These are phyloP conservation scores for Tiliacea aurago DNA, from an alignment of 2,888 invertebrate species.

Conservation along the genomic window DNA sequence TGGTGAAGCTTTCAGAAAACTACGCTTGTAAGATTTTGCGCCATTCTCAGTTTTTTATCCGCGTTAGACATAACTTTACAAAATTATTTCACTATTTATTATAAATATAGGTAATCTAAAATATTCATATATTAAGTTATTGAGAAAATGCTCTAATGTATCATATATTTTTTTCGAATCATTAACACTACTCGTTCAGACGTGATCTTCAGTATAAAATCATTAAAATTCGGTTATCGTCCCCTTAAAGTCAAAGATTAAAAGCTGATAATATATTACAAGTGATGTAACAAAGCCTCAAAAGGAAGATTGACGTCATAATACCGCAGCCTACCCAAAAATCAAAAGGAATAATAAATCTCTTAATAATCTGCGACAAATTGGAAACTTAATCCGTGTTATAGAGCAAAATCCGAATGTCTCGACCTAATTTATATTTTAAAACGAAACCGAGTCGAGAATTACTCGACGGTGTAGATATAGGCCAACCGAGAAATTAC, in stretches of 20 bases:
- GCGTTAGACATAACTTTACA: no score
- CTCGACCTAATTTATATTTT: conserved; percentile 67
- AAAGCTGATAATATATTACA: conserved; percentile 16
- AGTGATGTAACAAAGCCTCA: conserved; percentile 32
- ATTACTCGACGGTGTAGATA: conserved; percentile 72
- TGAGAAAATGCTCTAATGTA: no score
- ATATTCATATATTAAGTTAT: no score
- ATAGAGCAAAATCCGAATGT: conserved; percentile 59
- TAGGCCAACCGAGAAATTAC: conserved; percentile 79
- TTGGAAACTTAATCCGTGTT: conserved; percentile 66
- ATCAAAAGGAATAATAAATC: conserved; percentile 63
- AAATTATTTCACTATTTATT: no score
- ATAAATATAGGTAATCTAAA: no score
- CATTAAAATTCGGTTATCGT: no score
- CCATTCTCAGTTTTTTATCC: no score
- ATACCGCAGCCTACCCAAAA: conserved; percentile 39
- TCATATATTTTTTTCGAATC: no score
- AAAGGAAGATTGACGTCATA: conserved; percentile 44
- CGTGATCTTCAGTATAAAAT: no score
- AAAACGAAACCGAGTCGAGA: conserved; percentile 68
- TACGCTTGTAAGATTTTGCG: no score
- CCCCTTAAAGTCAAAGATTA: background rate
- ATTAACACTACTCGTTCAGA: no score
- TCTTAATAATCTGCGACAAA: conserved; percentile 64
- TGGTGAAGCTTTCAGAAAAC: no score